Percentiles rank a stretch among this genome's conserved stretches.
Evolutionary conservation across 1,140 invertebrate species (phyloP).

Genomic region (Portunus trituberculatus): DNA sequence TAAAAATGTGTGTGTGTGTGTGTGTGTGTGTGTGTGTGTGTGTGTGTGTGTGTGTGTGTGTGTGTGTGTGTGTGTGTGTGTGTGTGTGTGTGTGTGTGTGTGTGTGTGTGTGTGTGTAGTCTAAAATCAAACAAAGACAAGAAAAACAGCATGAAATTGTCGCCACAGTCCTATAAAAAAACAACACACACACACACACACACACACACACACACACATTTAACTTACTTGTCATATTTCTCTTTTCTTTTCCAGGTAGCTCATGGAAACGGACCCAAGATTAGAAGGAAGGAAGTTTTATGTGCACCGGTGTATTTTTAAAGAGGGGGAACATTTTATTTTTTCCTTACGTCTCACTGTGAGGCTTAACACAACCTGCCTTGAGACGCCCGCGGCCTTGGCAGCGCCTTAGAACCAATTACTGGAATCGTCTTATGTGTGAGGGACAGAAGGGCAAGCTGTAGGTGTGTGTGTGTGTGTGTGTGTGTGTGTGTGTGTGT

Average conservation of each 20-base stretch:
- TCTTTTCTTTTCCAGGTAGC: too few species aligned
- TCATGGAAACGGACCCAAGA: too few species aligned
- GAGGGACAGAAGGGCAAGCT: not conserved
- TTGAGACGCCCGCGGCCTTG: not conserved
- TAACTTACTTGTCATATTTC: too few species aligned
- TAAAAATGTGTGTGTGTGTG: not conserved
- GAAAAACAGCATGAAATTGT: too few species aligned
- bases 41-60: constrained; percentile 20
- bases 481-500: not conserved
- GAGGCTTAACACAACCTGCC: not conserved
- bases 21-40: constrained; percentile 20
- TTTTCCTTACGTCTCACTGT: not conserved
- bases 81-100: constrained; percentile 20
- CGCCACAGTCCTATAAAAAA: too few species aligned
- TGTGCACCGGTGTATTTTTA: too few species aligned
- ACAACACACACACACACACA: too few species aligned
- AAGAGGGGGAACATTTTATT: too few species aligned
- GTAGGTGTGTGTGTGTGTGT: not conserved
- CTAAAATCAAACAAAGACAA: too few species aligned
- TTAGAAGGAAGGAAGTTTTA: too few species aligned
- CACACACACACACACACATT: too few species aligned
- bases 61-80: constrained; percentile 20
- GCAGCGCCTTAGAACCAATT: not conserved
- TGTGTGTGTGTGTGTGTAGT: not conserved
- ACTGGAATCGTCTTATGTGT: not conserved